Evolutionary conservation across 2,888 invertebrate species (phyloP), one percentile per base, ranked within the genome.

Genomic region (Lymantria monacha): DNA sequence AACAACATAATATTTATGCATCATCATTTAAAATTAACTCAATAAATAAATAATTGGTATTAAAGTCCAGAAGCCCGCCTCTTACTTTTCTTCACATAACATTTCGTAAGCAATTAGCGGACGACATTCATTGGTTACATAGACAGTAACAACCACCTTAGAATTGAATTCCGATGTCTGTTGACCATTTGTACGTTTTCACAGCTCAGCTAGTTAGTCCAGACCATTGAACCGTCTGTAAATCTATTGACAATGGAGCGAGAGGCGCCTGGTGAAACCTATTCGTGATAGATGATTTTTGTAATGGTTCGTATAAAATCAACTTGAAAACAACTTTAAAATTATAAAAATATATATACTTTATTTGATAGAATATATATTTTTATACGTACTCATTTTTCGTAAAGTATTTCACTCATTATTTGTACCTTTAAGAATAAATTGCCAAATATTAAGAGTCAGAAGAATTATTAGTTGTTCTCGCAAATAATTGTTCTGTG

Each of bases 141-240:
- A 55, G 66, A 59, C 70, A 60, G 46, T 41, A 57, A 59, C 61
- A 63, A 57, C 63, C 51, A 61, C 59, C 56, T 68, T 67, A 61
- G 65, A 64, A 66, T 66, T 57, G 68, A 59, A 66, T 66, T 64
- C 68, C 65, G 44, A 64, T 66, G 59, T 66, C 66, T 48, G 48
- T 46, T 55, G 59, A 53, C 81, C 69, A 86, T 88, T 87, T 86
- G 87, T 85, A 83, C 74, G 71, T 74, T 67, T 87, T 87, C 85
- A 83, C 85, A 76, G 85, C 85, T 83, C 52, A 46, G 74, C 81
- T 85, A 83, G 85, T 85, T 83, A 79, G 78, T 14, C 68, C 50
- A 51, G 48, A 58, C 86, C 79, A 88, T 88, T 87, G 87, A 87
- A 80, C 84, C 85, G 88, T 87, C 87, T 59, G 75, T 83, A 81